Conservation (phyloP, 2,113 vertebrate species). For the Pitta sordida region DNA sequence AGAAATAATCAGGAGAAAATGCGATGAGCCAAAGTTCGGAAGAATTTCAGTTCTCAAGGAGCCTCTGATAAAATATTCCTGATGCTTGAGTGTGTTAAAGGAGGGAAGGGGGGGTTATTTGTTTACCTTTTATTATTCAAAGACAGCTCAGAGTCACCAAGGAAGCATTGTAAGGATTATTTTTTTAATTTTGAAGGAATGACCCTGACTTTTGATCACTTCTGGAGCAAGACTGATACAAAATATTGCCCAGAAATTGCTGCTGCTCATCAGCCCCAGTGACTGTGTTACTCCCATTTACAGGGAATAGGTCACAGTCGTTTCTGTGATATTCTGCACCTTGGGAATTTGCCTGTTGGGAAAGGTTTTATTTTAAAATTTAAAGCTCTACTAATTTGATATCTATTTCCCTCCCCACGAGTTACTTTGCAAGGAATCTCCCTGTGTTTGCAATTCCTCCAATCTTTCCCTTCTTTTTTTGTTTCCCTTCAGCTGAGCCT, state of each 20-base stretch:
- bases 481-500: not conserved
- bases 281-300: not conserved
- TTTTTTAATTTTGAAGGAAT: accelerated
- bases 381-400: not conserved
- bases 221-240: not conserved
- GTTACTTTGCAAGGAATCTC: not conserved
- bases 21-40: not conserved
- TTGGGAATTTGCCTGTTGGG: not conserved
- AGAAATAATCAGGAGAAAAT: not conserved
- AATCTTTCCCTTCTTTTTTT: not conserved
- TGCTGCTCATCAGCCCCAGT: not conserved
- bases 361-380: not conserved
- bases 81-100: not conserved
- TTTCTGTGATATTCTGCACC: not conserved
- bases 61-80: not conserved
- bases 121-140: no score
- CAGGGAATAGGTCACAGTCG: not conserved
- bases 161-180: not conserved
- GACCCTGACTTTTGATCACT: not conserved
- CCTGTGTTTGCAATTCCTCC: not conserved
- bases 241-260: not conserved
- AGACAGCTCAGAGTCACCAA: not conserved
- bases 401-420: not conserved
- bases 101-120: no score
- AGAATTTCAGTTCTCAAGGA: not conserved